Evolutionary conservation across 1,140 invertebrate genomes (phyloP).

Genomic region (Hyles euphorbiae): DNA sequence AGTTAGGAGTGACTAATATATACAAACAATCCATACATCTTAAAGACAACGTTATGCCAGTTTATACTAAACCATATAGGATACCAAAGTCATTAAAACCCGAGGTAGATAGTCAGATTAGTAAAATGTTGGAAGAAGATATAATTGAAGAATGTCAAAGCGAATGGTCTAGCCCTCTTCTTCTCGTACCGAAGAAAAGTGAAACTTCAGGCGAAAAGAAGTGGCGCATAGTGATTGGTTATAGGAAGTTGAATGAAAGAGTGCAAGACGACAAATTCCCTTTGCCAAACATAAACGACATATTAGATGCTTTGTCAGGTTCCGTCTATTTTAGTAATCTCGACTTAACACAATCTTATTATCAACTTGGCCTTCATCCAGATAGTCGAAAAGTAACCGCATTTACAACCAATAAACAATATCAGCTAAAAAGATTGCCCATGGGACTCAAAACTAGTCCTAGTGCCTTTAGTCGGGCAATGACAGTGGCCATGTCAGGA

Average conservation of each 20-base stretch:
- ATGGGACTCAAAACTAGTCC: no score
- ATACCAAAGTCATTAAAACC: background rate
- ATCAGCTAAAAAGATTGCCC: no score
- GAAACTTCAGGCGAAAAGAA: background rate
- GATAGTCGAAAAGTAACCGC: background rate
- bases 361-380: no score
- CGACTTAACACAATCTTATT: background rate
- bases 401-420: background rate
- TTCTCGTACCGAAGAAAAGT: slow-evolving; percentile 2
- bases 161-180: slow-evolving; percentile 3
- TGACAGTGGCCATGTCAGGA: no score
- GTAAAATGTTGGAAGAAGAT: background rate
- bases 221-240: slow-evolving; percentile 5
- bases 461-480: no score
- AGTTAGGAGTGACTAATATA: background rate
- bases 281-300: slow-evolving; percentile 1
- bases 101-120: background rate
- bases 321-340: slow-evolving; percentile 1
- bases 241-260: slow-evolving; percentile 1
- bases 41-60: background rate
- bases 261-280: slow-evolving; percentile 3
- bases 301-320: slow-evolving; percentile 4
- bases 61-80: background rate
- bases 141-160: slow-evolving; percentile 5
- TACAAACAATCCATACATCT: background rate